phyloP scores from a whole-genome alignment of 1,140 invertebrate species.

The Drosophila tristis region DNA sequence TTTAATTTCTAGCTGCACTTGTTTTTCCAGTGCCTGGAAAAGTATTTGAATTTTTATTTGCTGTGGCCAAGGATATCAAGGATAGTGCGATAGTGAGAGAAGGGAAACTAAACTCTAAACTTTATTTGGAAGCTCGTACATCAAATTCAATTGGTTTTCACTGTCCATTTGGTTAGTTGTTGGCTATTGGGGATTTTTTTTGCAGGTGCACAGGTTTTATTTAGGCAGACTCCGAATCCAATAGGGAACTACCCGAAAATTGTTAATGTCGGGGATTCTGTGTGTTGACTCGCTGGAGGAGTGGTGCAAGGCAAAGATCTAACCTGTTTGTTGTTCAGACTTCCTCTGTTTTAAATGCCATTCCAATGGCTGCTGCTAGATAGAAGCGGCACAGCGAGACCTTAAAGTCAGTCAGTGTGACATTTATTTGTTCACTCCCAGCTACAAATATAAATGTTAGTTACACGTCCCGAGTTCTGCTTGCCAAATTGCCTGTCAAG shows the following conservation, averaged over 20 bases:
- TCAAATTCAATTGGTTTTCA: constrained; percentile 61
- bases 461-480: constrained; percentile 59
- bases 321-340: too few relatives aligned
- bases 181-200: constrained; percentile 41
- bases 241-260: constrained; percentile 40
- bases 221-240: constrained; percentile 36
- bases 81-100: not conserved
- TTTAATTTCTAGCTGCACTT: constrained; percentile 59
- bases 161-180: constrained; percentile 51
- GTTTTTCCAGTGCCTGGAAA: constrained; percentile 40
- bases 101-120: constrained; percentile 4
- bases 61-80: constrained; percentile 40
- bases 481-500: constrained; percentile 66
- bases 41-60: constrained; percentile 73
- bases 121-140: constrained; percentile 59
- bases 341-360: too few relatives aligned
- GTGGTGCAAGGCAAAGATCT: too few relatives aligned
- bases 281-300: too few relatives aligned
- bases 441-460: constrained; percentile 68
- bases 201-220: constrained; percentile 70
- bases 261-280: not conserved
- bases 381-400: constrained; percentile 4
- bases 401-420: constrained; percentile 32
- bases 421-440: constrained; percentile 65
- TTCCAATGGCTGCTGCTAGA: too few relatives aligned